These are phyloP conservation scores for Belgica antarctica DNA, from an alignment of 2,888 invertebrate genomes.

Conservation along the genomic window DNA sequence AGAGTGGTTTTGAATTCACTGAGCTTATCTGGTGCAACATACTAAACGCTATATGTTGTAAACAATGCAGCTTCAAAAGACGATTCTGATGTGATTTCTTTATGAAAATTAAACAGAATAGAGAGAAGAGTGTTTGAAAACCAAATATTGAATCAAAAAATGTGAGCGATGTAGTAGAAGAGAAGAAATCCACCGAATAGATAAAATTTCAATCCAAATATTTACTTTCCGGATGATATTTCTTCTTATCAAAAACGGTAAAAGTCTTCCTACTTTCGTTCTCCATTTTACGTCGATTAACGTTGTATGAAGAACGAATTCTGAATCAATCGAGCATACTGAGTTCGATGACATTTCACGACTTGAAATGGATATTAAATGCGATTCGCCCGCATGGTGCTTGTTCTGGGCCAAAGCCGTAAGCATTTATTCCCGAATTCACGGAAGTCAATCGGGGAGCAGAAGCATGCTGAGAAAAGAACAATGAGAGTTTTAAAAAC, in stretches of 20 bases:
- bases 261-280: not conserved
- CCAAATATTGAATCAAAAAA: conserved; percentile 20
- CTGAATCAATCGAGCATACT: conserved; percentile 29
- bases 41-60: no score
- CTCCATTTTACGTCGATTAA: conserved; percentile 11
- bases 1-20: not conserved
- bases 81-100: not conserved
- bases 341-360: conserved; percentile 38
- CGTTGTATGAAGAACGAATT: conserved; percentile 22
- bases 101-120: conserved; percentile 9
- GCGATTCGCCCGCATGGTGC: conserved; percentile 23
- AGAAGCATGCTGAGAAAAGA: not conserved
- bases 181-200: conserved; percentile 9
- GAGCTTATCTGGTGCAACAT: no score
- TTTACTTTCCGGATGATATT: conserved; percentile 37
- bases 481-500: no score
- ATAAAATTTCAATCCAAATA: conserved; percentile 41
- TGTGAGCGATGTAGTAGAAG: conserved; percentile 19
- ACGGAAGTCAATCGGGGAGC: no score
- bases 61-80: conserved; percentile 18
- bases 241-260: conserved; percentile 40
- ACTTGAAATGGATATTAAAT: conserved; percentile 2
- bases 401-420: conserved; percentile 33
- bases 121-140: conserved; percentile 9
- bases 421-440: not conserved